Evolutionary conservation across 2,888 invertebrate genomes (phyloP).

Genomic region (Priocnemis perturbator): DNA sequence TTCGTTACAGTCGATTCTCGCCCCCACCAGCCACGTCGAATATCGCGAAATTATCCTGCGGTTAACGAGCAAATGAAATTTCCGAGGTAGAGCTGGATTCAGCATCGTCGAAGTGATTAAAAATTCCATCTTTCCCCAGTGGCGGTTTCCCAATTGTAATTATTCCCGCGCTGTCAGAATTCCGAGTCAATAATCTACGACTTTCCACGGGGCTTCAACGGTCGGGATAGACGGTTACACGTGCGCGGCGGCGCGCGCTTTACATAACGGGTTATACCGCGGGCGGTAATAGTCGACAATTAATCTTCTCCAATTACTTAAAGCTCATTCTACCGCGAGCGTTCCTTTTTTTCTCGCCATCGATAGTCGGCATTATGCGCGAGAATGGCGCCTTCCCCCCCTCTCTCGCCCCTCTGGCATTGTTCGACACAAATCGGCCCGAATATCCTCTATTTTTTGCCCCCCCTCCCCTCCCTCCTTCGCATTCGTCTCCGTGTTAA

Average conservation of each 20-base stretch:
- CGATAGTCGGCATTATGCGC: neutral
- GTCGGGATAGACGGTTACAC: no score
- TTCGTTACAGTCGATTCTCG: neutral
- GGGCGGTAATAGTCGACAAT: neutral
- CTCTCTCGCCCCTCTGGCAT: constrained; percentile 15
- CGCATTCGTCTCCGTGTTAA: constrained; percentile 27
- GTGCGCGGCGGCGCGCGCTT: neutral
- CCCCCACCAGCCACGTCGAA: neutral
- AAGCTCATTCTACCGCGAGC: neutral
- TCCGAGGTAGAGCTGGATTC: no score
- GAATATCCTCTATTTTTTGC: constrained; percentile 11
- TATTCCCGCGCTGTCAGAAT: no score
- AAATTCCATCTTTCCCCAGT: constrained; percentile 36
- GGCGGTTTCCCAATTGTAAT: no score
- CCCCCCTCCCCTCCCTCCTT: no score
- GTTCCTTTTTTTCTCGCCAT: neutral
- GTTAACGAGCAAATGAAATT: no score
- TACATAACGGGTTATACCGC: neutral
- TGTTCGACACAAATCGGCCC: constrained; percentile 17
- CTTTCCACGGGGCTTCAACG: no score
- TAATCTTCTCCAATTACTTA: neutral
- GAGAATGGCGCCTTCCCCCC: no score
- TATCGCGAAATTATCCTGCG: neutral
- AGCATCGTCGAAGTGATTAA: neutral
- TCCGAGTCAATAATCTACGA: no score